Base-by-base conservation (phyloP, 2,888 invertebrate species). In the Frankliniella fusca region DNA sequence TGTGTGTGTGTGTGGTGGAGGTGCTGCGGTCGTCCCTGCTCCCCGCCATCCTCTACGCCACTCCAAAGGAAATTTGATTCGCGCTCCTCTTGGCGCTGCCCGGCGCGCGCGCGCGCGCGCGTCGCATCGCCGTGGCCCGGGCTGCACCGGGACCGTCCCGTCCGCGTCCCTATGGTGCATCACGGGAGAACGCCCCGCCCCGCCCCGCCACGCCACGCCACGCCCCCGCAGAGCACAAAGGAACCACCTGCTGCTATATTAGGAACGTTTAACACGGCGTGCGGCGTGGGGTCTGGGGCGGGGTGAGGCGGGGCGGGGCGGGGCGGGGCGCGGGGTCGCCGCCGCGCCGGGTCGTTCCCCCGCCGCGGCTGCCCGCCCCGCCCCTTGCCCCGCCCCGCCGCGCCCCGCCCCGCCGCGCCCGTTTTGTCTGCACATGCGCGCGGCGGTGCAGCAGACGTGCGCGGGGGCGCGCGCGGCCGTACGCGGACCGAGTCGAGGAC, bases 201-300 rank as follows among this genome's bases (percentile, higher is more conserved):
- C 54, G 54, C 54, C 54, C 54, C 54, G 54, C 18, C 15, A 1
- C 54, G 5, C 54, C 54, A 23, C n/a, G 0, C 23, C 7, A 9
- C 23, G 70, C 23, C 23, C 70, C 70, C 70, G 70, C 23, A 7
- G 70, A 23, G 11, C 23, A 76, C 70, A 76, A 76, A 76, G 27
- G 70, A 76, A 76, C 70, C 70, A 76, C 70, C 70, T 76, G 70
- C 70, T 27, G 70, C 70, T 76, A 76, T 76, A 76, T 76, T 76
- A 76, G 70, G 70, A 76, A 76, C 70, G 70, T 76, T 76, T 76
- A 76, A 76, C 70, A 76, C 70, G 70, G 70, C 27, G 27, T 27
- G 70, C 23, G 27, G 20, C 61, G 61, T 54, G 15, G 50, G 50
- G 10, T 15, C 50, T 15, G n/a, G n/a, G n/a, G n/a, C 50, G 50